Evolutionary conservation across 2,888 invertebrate species (phyloP), one percentile per base, ranked within the genome.

Genomic region (Leucophenga maculata): DNA sequence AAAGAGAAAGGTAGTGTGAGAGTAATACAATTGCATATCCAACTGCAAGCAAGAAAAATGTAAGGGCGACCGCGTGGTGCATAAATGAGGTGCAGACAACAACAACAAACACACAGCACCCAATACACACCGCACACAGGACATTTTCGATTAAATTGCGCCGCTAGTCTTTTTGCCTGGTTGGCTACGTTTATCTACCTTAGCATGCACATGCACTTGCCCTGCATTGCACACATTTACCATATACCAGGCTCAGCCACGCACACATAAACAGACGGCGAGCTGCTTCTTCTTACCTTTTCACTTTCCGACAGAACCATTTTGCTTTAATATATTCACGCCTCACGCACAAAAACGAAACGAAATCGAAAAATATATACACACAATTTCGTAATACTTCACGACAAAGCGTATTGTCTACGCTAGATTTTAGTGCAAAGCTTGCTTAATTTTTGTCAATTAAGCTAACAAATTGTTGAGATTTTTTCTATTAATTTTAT

Each of bases 251-350:
- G 18, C 50, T 18, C 46, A 48, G 32, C 64, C 54, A 67, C 44
- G 14, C 8, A 67, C 32, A 39, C 64, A 39, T 3, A 26, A 68
- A n/a, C n/a, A n/a, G n/a, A n/a, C n/a, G n/a, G n/a, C 68, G 76
- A 79, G 72, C 76, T 32, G n/a, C 31, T 39, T 67, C 68, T 71
- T 72, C 81, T 82, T 77, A 81, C 81, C 81, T 81, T 82, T 64
- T 81, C 81, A 66, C 68, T 82, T 75, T 81, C 83, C 66, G 82
- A 83, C 77, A 83, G 79, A 66, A 81, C 81, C 81, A 81, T 81
- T 55, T 65, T 80, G 67, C 69, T 66, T 66, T 65, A 65, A 57
- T 69, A 68, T 68, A 72, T 75, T 32, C 32, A 82, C 76, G 73
- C n/a, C n/a, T n/a, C n/a, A n/a, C n/a, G n/a, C n/a, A n/a, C 81